A percentile compares a stretch with the other conserved stretches of the same genome.
These are phyloP conservation scores for Xenus cinereus DNA, from an alignment of 2,113 vertebrate genomes.

Conservation along the genomic window DNA sequence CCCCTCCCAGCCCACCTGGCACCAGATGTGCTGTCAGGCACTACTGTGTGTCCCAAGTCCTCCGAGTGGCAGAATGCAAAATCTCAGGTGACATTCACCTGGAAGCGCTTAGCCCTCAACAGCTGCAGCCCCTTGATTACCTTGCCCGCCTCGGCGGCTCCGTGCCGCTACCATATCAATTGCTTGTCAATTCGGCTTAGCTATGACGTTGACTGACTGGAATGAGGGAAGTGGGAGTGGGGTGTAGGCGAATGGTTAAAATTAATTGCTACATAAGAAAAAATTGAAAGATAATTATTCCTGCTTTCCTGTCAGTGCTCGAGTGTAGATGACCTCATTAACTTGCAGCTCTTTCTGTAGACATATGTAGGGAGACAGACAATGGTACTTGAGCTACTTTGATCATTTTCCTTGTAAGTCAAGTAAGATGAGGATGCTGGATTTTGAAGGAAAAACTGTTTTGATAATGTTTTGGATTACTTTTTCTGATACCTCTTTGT, in stretches of 20 bases:
- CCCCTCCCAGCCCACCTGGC: constrained; percentile 80
- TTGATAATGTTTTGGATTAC: neutral
- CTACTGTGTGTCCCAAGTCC: constrained; percentile 67
- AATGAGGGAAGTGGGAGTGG: constrained; percentile 72
- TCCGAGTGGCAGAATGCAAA: constrained; percentile 80
- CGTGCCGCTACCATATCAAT: constrained; percentile 73
- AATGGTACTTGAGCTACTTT: neutral
- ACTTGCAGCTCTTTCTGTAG: constrained; percentile 76
- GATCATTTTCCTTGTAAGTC: neutral
- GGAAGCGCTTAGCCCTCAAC: constrained; percentile 81
- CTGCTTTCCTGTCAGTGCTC: constrained; percentile 89
- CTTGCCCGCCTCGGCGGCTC: constrained; percentile 74
- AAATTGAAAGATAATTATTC: constrained; percentile 96
- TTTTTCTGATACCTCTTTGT: neutral
- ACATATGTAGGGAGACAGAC: neutral
- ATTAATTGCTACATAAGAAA: constrained; percentile 96
- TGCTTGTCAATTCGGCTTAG: constrained; percentile 87
- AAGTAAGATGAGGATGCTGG: neutral
- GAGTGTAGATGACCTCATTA: constrained; percentile 93
- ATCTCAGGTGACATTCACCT: constrained; percentile 89
- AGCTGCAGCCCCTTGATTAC: constrained; percentile 86
- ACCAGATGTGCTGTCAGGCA: constrained; percentile 80
- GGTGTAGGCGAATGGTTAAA: constrained; percentile 84
- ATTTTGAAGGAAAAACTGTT: neutral
- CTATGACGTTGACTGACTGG: constrained; percentile 82